Base-by-base conservation (phyloP, 2,113 vertebrate genomes). In the Herpailurus yagouaroundi region DNA sequence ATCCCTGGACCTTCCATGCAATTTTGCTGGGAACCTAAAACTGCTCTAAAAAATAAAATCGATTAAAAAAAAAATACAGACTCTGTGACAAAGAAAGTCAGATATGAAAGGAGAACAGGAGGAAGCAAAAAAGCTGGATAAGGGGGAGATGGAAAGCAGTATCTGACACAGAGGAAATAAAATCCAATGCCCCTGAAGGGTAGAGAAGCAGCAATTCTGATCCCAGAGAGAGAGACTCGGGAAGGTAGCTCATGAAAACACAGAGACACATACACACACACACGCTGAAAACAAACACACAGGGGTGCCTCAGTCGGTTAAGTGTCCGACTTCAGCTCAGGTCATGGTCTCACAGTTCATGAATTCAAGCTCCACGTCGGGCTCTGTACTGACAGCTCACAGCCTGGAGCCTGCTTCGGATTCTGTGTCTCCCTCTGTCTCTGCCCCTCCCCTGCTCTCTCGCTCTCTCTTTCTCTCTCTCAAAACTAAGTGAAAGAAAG, bases 231-330 rank as follows among this genome's bases (percentile, higher is more conserved):
- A 76, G 23, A 81, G 27, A 76, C 23, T 63, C 60, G 12, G 50
- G 63, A 57, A 45, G 7, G 57, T 6, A 18, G 18, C 25, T 87
- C 29, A 66, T 16, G 5, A 48, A 74, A 16, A 82, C 3, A 45
- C 50, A 86, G 9, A 66, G 0, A 16, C 5, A 10, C 5, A 23
- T 2, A 6, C 4, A 6, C 4, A 38, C 4, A 52, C 3, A 7
- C 4, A 7, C 3, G 1, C 29, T 85, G 45, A 31, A 68, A 68
- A 71, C 14, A 18, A 71, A 69, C 9, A 73, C 41, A 31, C 16
- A 23, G 57, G 52, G 57, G 7, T 7, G 7, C 55, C 55, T 57
- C 55, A 23, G 55, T 8, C 2, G 19, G 19, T 60, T 60, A 18
- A 1, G 21, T 7, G 18, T 23, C 57, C 3, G 2, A 60, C 57